Conservation (phyloP, 2,888 invertebrate genomes). For the Cephus sareptanus region DNA sequence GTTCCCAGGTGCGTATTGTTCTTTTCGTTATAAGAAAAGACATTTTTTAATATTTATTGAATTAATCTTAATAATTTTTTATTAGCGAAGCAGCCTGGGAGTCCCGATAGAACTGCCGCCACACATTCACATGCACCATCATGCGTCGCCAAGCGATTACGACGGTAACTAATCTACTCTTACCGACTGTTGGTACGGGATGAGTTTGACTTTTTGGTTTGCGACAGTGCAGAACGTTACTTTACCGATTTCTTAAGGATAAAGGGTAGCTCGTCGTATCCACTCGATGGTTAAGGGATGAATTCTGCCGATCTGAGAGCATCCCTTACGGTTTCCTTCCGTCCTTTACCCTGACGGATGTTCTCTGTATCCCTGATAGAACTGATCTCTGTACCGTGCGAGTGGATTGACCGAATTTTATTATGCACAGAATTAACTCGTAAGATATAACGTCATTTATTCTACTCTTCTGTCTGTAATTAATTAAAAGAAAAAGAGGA, state of each 20-base stretch:
- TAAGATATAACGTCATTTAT: background rate
- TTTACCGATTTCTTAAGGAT: too few relatives aligned
- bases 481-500: too few relatives aligned
- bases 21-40: background rate
- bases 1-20: constrained; percentile 52
- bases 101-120: constrained; percentile 66
- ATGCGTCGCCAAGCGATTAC: constrained; percentile 52
- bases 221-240: too few relatives aligned
- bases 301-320: constrained; percentile 2
- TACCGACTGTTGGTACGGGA: too few relatives aligned
- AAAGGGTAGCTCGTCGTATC: too few relatives aligned
- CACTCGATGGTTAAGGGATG: background rate
- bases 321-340: constrained; percentile 10
- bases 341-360: constrained; percentile 12
- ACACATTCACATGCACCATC: constrained; percentile 65
- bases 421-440: background rate
- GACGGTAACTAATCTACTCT: constrained; percentile 45
- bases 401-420: background rate
- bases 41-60: background rate
- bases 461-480: background rate
- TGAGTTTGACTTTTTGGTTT: too few relatives aligned
- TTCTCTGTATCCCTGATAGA: constrained; percentile 9
- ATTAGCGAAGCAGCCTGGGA: constrained; percentile 64
- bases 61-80: constrained; percentile 25
- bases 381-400: background rate